Evolutionary conservation across 2,797 vertebrate species (phyloP), one percentile per base, ranked within the genome.

Genomic region (Girardinus metallicus): DNA sequence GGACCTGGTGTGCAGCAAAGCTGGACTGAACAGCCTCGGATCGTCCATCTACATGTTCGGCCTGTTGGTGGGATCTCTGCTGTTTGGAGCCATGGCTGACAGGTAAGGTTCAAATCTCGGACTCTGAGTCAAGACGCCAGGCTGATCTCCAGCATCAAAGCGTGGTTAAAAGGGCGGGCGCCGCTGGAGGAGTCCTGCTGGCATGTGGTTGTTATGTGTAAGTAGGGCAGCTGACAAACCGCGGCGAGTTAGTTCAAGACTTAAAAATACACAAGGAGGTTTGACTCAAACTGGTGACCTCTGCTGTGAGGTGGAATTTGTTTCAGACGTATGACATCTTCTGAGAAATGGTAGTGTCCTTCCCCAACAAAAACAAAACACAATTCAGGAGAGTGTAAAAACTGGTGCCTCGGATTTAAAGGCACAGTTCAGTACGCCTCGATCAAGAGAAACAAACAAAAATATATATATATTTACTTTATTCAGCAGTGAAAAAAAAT

Each of bases 41-140:
- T 95, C 94, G 0, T 95, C 95, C 0, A 49, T 96, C 82, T 96
- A 95, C 83, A 96, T 96, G 95, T 90, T 85, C n/a, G 95, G 95
- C 12, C 87, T 96, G 70, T 80, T 96, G 84, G 94, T 96, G 77
- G 95, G 95, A 44, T 92, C 95, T 0, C 68, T 91, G 72, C 47
- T 95, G 74, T 95, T 96, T 78, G 95, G 95, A 86, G 86, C 91
- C 41, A 93, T 95, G 93, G 94, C 95, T 75, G 95, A 96, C 92
- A 95, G 93, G 95, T 95, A 88, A 44, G 43, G 83, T 41, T 43
- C 23, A 26, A 34, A 51, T 60, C 39, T 31, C 41, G 44, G 39
- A 51, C 18, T 53, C 31, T 23, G 5, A 43, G 26, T 34, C 46
- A 41, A 57, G 43, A 83, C 10, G 46, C 10, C 51, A 16, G 34